phyloP scores from a whole-genome alignment of 2,888 invertebrate species.

The Protodeltote pygarga region DNA sequence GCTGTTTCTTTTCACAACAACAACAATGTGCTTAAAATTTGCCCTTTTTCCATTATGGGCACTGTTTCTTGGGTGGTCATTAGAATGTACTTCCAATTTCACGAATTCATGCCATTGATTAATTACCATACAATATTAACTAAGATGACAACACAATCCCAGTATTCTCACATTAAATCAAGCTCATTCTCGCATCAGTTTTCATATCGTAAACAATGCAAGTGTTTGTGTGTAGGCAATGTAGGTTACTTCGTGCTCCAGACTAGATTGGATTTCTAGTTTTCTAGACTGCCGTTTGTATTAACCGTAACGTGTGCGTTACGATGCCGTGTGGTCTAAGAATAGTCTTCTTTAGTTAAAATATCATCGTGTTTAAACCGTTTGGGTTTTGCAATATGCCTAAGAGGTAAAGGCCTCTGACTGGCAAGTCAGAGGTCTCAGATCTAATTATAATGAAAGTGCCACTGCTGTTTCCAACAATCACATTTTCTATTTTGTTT shows the following conservation, averaged over 20 bases:
- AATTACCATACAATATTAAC: background rate
- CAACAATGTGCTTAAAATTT: no score
- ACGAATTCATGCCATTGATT: background rate
- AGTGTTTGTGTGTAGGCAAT: constrained; percentile 44
- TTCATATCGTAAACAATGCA: constrained; percentile 48
- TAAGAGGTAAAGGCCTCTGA: no score
- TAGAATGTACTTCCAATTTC: no score
- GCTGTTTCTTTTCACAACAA: no score
- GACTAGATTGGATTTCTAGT: constrained; percentile 70
- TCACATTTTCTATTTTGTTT: no score
- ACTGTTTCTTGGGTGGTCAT: no score
- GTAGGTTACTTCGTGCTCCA: constrained; percentile 63
- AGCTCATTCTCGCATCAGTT: constrained; percentile 21
- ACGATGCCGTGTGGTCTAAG: constrained; percentile 23
- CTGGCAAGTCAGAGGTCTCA: no score
- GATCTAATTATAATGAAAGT: no score
- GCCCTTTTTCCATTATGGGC: no score
- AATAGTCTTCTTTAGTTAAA: constrained; percentile 24
- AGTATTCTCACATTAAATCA: constrained; percentile 13
- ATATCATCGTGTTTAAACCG: constrained; percentile 2
- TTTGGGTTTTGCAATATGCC: no score
- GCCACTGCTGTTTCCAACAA: no score
- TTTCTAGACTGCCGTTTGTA: constrained; percentile 65
- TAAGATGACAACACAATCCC: background rate
- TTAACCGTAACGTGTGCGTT: constrained; percentile 58